These are phyloP conservation scores for Pseudomyrmex flavicornis DNA, from an alignment of 1,140 invertebrate species.

Conservation along the genomic window DNA sequence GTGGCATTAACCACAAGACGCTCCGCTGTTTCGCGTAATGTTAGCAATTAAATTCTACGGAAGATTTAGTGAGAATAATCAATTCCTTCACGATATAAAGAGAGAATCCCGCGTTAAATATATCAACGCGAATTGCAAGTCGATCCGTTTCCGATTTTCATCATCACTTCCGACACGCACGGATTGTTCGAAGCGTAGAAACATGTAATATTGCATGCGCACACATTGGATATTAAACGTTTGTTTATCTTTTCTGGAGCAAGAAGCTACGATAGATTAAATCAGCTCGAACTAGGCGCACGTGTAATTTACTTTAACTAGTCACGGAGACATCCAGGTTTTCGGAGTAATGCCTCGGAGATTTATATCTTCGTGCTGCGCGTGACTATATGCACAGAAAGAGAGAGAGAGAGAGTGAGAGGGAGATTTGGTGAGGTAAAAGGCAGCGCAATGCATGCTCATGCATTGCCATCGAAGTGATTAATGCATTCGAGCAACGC, in stretches of 20 bases:
- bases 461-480: conserved; percentile 65
- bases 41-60: conserved; percentile 78
- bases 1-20: conserved; percentile 73
- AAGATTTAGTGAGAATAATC: conserved; percentile 65
- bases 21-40: conserved; percentile 74
- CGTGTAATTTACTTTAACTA: conserved; percentile 10
- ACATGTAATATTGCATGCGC: background rate
- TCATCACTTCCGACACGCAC: background rate
- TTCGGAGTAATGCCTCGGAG: conserved; percentile 24
- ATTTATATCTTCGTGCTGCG: conserved; percentile 60
- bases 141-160: background rate
- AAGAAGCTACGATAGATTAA: background rate
- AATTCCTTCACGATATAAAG: conserved; percentile 21
- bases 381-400: conserved; percentile 62
- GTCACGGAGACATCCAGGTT: background rate
- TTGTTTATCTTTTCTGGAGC: background rate
- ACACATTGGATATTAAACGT: background rate
- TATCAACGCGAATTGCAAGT: background rate
- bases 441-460: conserved; percentile 62
- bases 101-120: background rate
- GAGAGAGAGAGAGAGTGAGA: background rate
- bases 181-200: too few species aligned
- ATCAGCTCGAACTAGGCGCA: background rate
- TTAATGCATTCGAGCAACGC: conserved; percentile 77
- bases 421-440: conserved; percentile 30